Conservation (phyloP, 2,888 invertebrate genomes). For the Limenitis camilla region DNA sequence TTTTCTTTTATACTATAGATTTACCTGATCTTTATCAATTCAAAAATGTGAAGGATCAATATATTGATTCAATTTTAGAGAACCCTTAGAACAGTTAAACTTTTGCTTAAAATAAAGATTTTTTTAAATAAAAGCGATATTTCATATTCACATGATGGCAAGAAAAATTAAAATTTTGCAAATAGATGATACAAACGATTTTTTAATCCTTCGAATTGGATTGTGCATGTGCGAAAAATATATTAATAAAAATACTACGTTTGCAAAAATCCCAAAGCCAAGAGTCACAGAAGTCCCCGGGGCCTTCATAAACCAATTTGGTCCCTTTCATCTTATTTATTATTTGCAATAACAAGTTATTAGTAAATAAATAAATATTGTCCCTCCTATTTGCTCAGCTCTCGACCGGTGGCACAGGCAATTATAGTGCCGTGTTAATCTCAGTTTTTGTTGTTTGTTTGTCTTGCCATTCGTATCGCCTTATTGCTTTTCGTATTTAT, state of each 20-base stretch:
- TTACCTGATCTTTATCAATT: too few relatives aligned
- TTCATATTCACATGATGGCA: too few relatives aligned
- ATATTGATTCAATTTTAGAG: too few relatives aligned
- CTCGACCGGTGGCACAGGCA: constrained; percentile 53
- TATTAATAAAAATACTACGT: neutral
- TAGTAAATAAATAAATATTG: constrained; percentile 72
- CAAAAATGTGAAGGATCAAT: too few relatives aligned
- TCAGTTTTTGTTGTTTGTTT: constrained; percentile 45
- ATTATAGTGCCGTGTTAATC: constrained; percentile 59
- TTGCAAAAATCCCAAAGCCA: constrained; percentile 7
- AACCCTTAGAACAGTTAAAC: too few relatives aligned
- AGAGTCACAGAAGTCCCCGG: constrained; percentile 40
- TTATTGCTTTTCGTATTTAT: constrained; percentile 36
- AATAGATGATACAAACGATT: too few relatives aligned
- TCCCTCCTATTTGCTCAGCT: constrained; percentile 59
- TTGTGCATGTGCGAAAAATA: too few relatives aligned
- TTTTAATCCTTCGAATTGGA: too few relatives aligned
- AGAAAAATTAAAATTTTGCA: too few relatives aligned
- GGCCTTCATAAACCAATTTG: constrained; percentile 69
- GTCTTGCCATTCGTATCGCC: constrained; percentile 31
- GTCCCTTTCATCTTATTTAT: constrained; percentile 67
- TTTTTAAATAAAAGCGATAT: too few relatives aligned
- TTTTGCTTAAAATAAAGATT: too few relatives aligned
- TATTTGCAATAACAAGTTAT: constrained; percentile 62
- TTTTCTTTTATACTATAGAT: too few relatives aligned